These are phyloP conservation scores for Chelonoidis abingdonii DNA, from an alignment of 2,113 vertebrate genomes.

Conservation along the genomic window DNA sequence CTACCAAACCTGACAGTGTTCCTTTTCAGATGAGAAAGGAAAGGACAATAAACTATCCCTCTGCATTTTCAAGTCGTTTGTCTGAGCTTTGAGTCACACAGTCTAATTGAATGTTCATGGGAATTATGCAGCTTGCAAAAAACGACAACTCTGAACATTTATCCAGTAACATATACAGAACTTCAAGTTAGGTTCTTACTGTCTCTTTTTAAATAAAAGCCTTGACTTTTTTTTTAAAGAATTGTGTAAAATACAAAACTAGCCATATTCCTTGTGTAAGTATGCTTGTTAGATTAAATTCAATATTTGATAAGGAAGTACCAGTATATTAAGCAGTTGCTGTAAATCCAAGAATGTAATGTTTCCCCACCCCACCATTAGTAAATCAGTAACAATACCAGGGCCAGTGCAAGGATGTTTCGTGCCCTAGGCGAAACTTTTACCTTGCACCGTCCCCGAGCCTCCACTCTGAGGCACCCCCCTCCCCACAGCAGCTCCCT, in stretches of 20 bases:
- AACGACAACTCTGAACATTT: neutral
- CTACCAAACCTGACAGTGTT: neutral
- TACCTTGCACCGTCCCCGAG: too few species aligned
- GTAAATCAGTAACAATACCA: neutral
- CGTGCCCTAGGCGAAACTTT: too few species aligned
- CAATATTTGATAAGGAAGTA: neutral
- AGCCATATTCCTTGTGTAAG: neutral
- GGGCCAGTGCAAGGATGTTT: too few species aligned
- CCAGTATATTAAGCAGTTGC: neutral
- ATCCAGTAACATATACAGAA: neutral
- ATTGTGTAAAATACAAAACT: neutral
- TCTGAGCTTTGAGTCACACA: neutral
- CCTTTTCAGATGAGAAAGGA: neutral
- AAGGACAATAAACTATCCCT: neutral
- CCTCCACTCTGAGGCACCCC: too few species aligned
- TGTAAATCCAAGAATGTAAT: neutral
- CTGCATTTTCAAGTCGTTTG: neutral
- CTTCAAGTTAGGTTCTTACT: neutral
- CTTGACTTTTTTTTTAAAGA: neutral
- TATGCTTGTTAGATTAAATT: neutral
- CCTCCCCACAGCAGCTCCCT: too few species aligned
- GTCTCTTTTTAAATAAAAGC: neutral
- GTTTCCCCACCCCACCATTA: neutral
- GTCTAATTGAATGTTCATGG: neutral
- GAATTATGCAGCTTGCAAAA: neutral